Evolutionary conservation across 2,113 vertebrate species (phyloP), one percentile per base, ranked within the genome.

Genomic region (Sylvietta virens): DNA sequence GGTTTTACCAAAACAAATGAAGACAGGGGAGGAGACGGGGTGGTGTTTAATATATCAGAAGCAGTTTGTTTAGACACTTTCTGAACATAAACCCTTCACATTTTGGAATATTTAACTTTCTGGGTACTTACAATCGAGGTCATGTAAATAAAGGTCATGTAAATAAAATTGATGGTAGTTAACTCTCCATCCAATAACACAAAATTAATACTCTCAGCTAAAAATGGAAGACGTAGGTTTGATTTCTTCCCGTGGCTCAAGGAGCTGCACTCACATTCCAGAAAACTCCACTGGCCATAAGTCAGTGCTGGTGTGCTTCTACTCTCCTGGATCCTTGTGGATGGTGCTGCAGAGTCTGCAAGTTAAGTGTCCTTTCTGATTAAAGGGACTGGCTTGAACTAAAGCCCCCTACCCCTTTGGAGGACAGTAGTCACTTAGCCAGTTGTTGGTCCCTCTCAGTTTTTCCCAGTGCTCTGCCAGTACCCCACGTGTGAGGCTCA

Each of bases 81-180:
- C 57, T 76, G 57, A 91, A 47, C 23, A 79, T 20, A 80, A 88
- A 10, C 22, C 13, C 69, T 74, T 86, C 23, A 42, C 11, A 30
- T 85, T 85, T 81, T 85, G 9, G 85, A 93, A 81, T 84, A 85
- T 57, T 82, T 90, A 69, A 72, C 31, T 94, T 92, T 88, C 20
- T 65, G 48, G 11, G 9, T 82, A 45, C 48, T 91, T 80, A 56
- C 3, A 90, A 57, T 53, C 6, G 33, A 87, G 80, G 31, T 71
- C 13, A 48, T 37, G 7, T 79, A 92, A 84, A 91, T 54, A 81
- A 79, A 82, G 48, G 27, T 69, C 31, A 42, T 8, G 21, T 26
- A 58, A 86, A 67, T 60, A 58, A 79, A 28, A n/a, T 10, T 33
- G 23, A 24, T 76, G 4, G 14, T 26, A 27, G 21, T 30, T 76